phyloP scores from a whole-genome alignment of 2,888 invertebrate genomes.

The Nomada hirtipes region DNA sequence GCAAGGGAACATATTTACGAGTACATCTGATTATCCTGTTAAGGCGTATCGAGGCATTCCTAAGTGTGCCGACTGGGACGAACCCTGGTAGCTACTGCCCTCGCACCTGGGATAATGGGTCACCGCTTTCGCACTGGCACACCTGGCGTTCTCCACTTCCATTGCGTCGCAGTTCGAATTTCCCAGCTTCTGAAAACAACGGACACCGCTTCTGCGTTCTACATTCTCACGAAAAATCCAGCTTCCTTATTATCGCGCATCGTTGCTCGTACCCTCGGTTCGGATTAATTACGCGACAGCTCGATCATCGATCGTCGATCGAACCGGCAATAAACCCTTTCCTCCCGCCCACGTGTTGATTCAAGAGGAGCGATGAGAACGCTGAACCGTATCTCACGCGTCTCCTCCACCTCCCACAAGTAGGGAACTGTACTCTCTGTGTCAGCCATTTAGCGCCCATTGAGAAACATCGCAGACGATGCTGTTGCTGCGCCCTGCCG shows the following conservation, averaged over 20 bases:
- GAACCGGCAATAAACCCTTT: conserved; percentile 62
- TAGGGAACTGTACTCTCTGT: conserved; percentile 38
- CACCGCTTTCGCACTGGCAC: conserved; percentile 80
- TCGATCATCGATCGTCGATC: conserved; percentile 40
- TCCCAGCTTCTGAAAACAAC: conserved; percentile 2
- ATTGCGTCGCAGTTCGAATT: conserved; percentile 36
- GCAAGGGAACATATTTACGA: conserved; percentile 63
- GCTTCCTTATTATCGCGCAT: not conserved
- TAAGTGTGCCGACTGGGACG: conserved; percentile 57
- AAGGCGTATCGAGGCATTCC: conserved; percentile 68
- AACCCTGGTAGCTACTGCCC: conserved; percentile 66
- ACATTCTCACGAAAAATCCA: too few species aligned
- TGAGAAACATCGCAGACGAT: conserved; percentile 68
- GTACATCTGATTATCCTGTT: conserved; percentile 69
- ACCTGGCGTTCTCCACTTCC: conserved; percentile 70
- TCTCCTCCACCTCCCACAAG: conserved; percentile 59
- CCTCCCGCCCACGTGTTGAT: conserved; percentile 62
- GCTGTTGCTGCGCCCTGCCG: conserved; percentile 62
- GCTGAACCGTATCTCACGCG: conserved; percentile 65
- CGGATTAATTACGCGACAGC: conserved; percentile 59
- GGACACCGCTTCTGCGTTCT: not conserved
- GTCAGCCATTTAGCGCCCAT: conserved; percentile 69
- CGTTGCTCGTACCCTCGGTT: not conserved
- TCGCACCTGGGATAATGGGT: conserved; percentile 81
- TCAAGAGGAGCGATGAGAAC: conserved; percentile 65